Conservation (phyloP, 2,113 vertebrate species). For the Halcyon malimbica region DNA sequence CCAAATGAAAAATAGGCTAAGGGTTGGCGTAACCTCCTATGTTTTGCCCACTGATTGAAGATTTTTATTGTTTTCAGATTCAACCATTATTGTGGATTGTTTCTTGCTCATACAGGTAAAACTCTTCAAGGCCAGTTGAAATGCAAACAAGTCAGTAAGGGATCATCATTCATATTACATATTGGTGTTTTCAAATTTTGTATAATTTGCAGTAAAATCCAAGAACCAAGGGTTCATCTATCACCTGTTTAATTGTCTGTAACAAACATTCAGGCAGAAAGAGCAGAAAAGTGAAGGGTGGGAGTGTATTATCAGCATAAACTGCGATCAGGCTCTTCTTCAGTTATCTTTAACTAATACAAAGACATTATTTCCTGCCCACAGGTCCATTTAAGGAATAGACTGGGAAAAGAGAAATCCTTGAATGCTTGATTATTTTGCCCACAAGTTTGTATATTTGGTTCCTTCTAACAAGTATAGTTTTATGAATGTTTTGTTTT, state of each 20-base stretch:
- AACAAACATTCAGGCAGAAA: slow-evolving; percentile 48
- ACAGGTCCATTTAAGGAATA: background rate
- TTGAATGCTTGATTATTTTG: background rate
- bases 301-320: slow-evolving; percentile 19
- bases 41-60: background rate
- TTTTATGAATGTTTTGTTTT: background rate
- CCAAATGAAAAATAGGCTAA: background rate
- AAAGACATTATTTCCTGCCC: background rate
- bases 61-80: slow-evolving; percentile 20
- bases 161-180: slow-evolving; percentile 51
- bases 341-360: background rate
- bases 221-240: slow-evolving; percentile 65
- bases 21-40: background rate
- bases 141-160: slow-evolving; percentile 62
- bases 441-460: background rate
- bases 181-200: slow-evolving; percentile 56
- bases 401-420: background rate
- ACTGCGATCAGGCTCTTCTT: background rate
- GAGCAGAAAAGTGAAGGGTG: background rate
- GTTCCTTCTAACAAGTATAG: background rate
- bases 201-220: slow-evolving; percentile 61
- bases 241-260: slow-evolving; percentile 73
- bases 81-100: background rate
- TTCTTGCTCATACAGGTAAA: slow-evolving; percentile 48
- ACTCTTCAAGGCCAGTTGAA: slow-evolving; percentile 55